Conservation (phyloP, 2,113 vertebrate species). For the Mastomys coucha region DNA sequence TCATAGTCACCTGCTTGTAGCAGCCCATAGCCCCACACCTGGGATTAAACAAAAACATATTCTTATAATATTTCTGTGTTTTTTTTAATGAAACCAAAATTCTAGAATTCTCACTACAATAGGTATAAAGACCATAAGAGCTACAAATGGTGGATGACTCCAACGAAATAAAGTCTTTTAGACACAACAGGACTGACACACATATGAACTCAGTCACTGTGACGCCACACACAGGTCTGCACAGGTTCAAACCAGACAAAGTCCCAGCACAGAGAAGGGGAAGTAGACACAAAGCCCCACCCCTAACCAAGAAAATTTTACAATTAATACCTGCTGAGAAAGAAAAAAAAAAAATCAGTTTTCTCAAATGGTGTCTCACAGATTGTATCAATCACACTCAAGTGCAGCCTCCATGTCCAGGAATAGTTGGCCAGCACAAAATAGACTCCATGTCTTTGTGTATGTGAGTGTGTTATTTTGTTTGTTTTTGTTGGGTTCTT, state of each 20-base stretch:
- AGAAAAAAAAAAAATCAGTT: neutral
- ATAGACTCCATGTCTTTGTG: neutral
- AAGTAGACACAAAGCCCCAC: neutral
- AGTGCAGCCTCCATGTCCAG: neutral
- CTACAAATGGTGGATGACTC: neutral
- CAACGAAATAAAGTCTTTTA: neutral
- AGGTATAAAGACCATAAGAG: neutral
- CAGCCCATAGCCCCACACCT: too few relatives aligned
- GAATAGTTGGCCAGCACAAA: neutral
- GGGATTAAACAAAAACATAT: too few relatives aligned
- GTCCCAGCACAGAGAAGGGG: neutral
- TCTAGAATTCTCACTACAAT: too few relatives aligned
- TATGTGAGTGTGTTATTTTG: neutral
- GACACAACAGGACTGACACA: neutral
- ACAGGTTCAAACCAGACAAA: neutral
- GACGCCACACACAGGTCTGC: neutral
- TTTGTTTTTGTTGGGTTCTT: neutral
- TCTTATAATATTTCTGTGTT: too few relatives aligned
- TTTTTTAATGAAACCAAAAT: too few relatives aligned
- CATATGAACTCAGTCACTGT: neutral
- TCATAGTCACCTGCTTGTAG: too few relatives aligned
- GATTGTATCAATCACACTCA: neutral
- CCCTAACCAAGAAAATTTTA: neutral
- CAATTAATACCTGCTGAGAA: neutral
- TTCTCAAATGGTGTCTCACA: neutral